Evolutionary conservation across 2,113 vertebrate species (phyloP), one percentile per base, ranked within the genome.

Genomic region (Erythrocercus mccallii): DNA sequence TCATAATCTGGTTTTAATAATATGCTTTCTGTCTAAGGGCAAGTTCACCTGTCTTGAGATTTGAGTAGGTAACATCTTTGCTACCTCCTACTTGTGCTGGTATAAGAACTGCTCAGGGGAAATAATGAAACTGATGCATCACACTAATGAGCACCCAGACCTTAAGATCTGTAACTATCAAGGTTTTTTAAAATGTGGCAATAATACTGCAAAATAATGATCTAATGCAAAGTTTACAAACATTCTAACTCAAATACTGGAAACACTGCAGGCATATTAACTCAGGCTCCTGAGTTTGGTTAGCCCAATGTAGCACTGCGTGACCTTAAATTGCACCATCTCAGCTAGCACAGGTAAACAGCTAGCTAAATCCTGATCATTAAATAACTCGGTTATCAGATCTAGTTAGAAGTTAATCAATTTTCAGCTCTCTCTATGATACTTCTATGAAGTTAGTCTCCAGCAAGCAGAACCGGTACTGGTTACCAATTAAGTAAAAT

Each of bases 351-450:
- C 27, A 79, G 61, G 53, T 81, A 90, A 95, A 57, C 37, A 93
- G 44, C 20, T 65, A 88, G 21, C 23, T 82, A 51, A 69, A 64
- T 37, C 18, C 11, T 38, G 54, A 51, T 92, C 15, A 85, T 77
- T 88, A 91, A 87, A 71, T 70, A 96, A 58, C 73, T 95, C 35
- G 70, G 57, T 69, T 95, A 96, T 95, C 96, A 94, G 79, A 79
- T 53, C n/a, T 71, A 44, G 66, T 85, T 77, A 88, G 66, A 81
- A 96, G 79, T 90, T 95, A 88, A 95, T 92, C 81, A 95, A 2
- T 95, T 96, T 90, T 97, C 95, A 95, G 2, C 72, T 71, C 62
- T 56, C 25, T 89, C 64, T 90, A 82, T 88, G 81, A 86, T 81
- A 91, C 14, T 88, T 61, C 79, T 85, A 25, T 79, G 51, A 92